Conservation (phyloP, 2,888 invertebrate species). For the Trachelus tabidus region DNA sequence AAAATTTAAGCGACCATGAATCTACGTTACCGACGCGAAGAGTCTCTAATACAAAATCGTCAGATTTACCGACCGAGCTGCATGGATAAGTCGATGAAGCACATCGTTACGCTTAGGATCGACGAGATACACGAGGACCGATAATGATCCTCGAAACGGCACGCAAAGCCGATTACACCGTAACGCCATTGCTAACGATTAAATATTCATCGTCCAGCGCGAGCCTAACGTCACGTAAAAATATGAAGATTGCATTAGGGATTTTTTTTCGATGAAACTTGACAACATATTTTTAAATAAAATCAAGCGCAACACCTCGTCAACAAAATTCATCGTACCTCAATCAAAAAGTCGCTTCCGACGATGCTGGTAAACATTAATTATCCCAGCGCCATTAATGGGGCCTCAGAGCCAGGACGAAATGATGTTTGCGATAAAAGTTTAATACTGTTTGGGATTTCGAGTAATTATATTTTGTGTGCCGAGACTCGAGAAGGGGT, state of each 20-base stretch:
- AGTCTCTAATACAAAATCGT: background rate
- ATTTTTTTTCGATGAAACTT: background rate
- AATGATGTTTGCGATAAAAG: constrained; percentile 46
- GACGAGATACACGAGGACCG: constrained; percentile 47
- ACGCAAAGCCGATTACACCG: constrained; percentile 35
- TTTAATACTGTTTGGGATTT: constrained; percentile 60
- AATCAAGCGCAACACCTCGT: background rate
- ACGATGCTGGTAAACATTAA: constrained; percentile 42
- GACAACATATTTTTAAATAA: background rate
- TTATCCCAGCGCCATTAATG: constrained; percentile 45
- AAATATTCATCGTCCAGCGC: constrained; percentile 42
- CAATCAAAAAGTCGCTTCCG: background rate
- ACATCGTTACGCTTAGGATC: constrained; percentile 24
- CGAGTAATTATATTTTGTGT: constrained; percentile 58
- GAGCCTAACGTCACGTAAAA: constrained; percentile 41
- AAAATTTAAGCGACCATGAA: background rate
- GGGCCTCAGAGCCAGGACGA: constrained; percentile 25
- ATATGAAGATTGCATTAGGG: constrained; percentile 45
- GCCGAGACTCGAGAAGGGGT: constrained; percentile 19
- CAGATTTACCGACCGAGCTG: background rate
- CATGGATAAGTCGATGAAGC: background rate
- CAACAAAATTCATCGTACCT: background rate
- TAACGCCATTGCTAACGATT: constrained; percentile 32
- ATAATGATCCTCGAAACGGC: constrained; percentile 38
- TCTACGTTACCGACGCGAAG: background rate